Percentiles rank a stretch among this genome's conserved stretches.
These are phyloP conservation scores for Fistularia tabacaria DNA, from an alignment of 2,797 vertebrate species.

Conservation along the genomic window DNA sequence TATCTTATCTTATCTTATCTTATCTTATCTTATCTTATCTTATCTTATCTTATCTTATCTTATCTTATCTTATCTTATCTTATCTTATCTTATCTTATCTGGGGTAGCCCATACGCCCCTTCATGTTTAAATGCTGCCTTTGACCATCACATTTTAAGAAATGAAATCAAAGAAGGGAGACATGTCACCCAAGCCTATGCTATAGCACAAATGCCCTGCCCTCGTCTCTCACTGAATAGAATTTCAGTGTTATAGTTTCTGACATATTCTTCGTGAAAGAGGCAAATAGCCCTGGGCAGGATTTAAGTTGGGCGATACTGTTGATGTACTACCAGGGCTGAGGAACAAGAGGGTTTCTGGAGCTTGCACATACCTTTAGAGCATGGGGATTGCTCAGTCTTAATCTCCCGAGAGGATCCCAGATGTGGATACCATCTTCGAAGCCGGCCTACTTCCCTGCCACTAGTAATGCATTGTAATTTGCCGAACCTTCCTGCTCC, in stretches of 20 bases:
- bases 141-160: no score
- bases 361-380: conserved; percentile 26
- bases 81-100: no score
- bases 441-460: conserved; percentile 60
- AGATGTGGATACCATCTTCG: conserved; percentile 58
- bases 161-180: no score
- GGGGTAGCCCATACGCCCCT: no score
- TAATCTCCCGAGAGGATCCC: conserved; percentile 56
- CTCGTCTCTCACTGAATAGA: background rate
- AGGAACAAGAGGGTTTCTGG: conserved; percentile 24
- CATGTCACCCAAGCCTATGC: no score
- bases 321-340: conserved; percentile 24
- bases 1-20: no score
- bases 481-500: conserved; percentile 51
- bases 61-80: no score
- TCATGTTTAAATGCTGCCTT: no score
- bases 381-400: conserved; percentile 34
- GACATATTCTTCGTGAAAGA: conserved; percentile 30
- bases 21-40: no score
- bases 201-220: no score
- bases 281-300: conserved; percentile 21
- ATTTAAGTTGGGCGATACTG: conserved; percentile 34
- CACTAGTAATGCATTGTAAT: conserved; percentile 53
- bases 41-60: no score
- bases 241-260: conserved; percentile 25